Conservation (phyloP, 2,797 vertebrate species). For the Ataeniobius toweri region DNA sequence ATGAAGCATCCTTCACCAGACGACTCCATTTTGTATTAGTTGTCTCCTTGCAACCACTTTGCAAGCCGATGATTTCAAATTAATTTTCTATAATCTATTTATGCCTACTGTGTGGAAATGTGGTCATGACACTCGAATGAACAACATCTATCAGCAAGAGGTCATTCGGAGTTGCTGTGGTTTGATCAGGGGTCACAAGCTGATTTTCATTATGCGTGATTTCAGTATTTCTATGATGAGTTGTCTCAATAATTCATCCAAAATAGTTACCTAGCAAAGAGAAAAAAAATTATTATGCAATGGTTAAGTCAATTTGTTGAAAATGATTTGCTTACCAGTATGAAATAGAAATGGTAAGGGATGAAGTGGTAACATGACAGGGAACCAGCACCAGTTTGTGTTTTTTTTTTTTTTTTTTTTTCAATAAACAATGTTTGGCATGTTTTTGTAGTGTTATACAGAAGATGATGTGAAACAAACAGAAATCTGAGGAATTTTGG, state of each 20-base stretch:
- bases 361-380: not conserved
- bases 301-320: not conserved
- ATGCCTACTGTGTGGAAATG: not conserved
- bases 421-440: too few species aligned
- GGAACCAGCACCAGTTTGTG: not conserved
- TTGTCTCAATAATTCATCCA: not conserved
- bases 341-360: not conserved
- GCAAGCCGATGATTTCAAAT: not conserved
- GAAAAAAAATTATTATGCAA: not conserved
- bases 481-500: too few species aligned
- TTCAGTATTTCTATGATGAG: not conserved
- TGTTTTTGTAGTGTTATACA: too few species aligned
- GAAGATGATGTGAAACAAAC: too few species aligned
- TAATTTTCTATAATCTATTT: not conserved
- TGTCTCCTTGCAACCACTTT: not conserved
- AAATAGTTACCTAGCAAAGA: not conserved
- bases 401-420: too few species aligned
- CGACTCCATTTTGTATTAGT: not conserved
- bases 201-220: not conserved
- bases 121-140: not conserved
- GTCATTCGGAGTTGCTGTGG: not conserved
- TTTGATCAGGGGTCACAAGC: not conserved
- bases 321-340: not conserved
- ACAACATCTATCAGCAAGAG: not conserved
- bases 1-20: not conserved